phyloP scores from a whole-genome alignment of 2,888 invertebrate species.

The Arge pagana region DNA sequence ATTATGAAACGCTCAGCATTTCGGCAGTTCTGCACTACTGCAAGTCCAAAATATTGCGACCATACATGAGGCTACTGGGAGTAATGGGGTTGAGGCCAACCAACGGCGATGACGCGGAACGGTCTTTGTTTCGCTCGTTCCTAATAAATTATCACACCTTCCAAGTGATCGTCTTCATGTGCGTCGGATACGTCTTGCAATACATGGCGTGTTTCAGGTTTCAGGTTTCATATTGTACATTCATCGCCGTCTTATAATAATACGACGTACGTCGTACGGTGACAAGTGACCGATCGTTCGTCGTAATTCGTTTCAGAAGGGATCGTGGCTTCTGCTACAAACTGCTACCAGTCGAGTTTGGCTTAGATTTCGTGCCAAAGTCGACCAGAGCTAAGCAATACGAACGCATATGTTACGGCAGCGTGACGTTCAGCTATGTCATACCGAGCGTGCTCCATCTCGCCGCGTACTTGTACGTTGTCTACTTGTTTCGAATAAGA shows the following conservation, averaged over 20 bases:
- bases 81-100: slow-evolving; percentile 78
- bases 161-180: slow-evolving; percentile 69
- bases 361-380: slow-evolving; percentile 31
- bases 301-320: slow-evolving; percentile 60
- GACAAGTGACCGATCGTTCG: not conserved
- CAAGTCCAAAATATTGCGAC: slow-evolving; percentile 79
- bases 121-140: slow-evolving; percentile 64
- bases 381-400: slow-evolving; percentile 59
- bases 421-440: slow-evolving; percentile 72
- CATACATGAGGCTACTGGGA: slow-evolving; percentile 75
- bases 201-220: slow-evolving; percentile 82
- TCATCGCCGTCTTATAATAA: not conserved
- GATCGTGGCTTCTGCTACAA: slow-evolving; percentile 75
- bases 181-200: slow-evolving; percentile 75
- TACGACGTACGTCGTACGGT: not conserved
- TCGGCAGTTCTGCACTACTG: slow-evolving; percentile 81
- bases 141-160: slow-evolving; percentile 72
- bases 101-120: slow-evolving; percentile 65
- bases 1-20: slow-evolving; percentile 71
- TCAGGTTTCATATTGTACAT: no score
- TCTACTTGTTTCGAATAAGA: slow-evolving; percentile 74
- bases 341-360: slow-evolving; percentile 39
- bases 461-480: slow-evolving; percentile 72
- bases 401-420: slow-evolving; percentile 72
- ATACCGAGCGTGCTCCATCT: slow-evolving; percentile 76